Evolutionary conservation across 2,797 vertebrate genomes (phyloP), one percentile per base, ranked within the genome.

Genomic region (Xenopus petersii): DNA sequence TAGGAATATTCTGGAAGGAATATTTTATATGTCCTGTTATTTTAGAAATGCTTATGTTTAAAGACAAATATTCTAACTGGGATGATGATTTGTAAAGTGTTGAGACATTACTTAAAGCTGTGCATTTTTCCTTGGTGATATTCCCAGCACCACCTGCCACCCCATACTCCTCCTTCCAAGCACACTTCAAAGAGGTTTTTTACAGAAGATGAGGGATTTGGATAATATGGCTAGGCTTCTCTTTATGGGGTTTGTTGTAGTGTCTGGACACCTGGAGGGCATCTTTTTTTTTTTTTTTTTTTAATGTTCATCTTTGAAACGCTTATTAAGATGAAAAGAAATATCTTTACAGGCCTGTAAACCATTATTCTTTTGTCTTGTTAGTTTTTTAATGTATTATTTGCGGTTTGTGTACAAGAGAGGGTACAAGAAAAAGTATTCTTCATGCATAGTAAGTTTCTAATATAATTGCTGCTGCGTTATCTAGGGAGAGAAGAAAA

Each of bases 81-180:
- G 11, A 51, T 51, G 49, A 4, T 12, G 3, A 51, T 12, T 2
- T 51, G 10, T 51, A 51, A 51, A 51, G 1, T 51, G 49, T 51
- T 13, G 15, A 51, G 49, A 10, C 10, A 51, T 42, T 30, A 30
- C 4, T 49, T 10, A 13, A 16, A 55, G 16, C 16, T 17, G 70
- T 21, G 80, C 78, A 46, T 71, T 7, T 49, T 75, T 16, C 1
- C 72, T 68, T 80, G 81, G 75, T 80, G 79, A 76, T 82, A 75
- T 75, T 74, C 64, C 24, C 79, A 74, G 81, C 83, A 80, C 81
- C 54, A 42, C 67, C 70, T 65, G 47, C 67, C 24, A 30, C 67
- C 3, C 81, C 51, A 83, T 81, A 80, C 80, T 75, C 70, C 79
- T 66, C 54, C 80, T 78, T 11, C 36, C 80, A 71, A 64, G 64